Conservation (phyloP, 2,113 vertebrate genomes). For the Myotis yumanensis region DNA sequence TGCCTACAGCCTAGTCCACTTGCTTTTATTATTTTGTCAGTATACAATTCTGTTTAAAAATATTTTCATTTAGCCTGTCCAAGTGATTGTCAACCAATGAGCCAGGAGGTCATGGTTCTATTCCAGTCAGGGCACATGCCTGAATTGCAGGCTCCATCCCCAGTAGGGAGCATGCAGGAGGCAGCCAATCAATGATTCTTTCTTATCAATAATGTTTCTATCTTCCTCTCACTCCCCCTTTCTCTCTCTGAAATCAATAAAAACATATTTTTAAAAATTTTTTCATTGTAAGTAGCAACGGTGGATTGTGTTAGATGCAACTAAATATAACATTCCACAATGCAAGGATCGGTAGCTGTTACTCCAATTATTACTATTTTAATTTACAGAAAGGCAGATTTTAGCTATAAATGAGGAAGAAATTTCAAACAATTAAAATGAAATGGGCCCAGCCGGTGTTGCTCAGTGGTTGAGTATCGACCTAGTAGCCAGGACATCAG, state of each 20-base stretch:
- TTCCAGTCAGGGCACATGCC: too few relatives aligned
- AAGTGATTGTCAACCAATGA: too few relatives aligned
- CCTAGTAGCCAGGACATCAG: too few relatives aligned
- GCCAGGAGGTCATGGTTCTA: too few relatives aligned
- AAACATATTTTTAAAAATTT: neutral
- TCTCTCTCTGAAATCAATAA: too few relatives aligned
- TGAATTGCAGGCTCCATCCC: too few relatives aligned
- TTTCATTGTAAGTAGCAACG: neutral
- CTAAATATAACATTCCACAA: neutral
- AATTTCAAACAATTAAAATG: slow-evolving; percentile 41
- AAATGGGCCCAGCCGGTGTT: neutral
- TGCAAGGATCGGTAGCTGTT: neutral
- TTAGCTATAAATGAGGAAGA: neutral
- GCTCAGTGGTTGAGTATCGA: too few relatives aligned
- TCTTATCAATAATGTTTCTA: too few relatives aligned
- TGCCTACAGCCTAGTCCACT: neutral
- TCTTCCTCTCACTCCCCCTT: too few relatives aligned
- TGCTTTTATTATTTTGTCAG: neutral
- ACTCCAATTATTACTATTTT: neutral
- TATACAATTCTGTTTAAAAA: neutral
- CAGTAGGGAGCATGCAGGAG: too few relatives aligned
- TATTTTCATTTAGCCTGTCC: neutral
- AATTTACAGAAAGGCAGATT: slow-evolving; percentile 17
- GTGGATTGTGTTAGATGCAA: neutral
- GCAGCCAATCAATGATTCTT: too few relatives aligned